phyloP scores from a whole-genome alignment of 1,140 invertebrate genomes.

The Choristoneura fumiferana region DNA sequence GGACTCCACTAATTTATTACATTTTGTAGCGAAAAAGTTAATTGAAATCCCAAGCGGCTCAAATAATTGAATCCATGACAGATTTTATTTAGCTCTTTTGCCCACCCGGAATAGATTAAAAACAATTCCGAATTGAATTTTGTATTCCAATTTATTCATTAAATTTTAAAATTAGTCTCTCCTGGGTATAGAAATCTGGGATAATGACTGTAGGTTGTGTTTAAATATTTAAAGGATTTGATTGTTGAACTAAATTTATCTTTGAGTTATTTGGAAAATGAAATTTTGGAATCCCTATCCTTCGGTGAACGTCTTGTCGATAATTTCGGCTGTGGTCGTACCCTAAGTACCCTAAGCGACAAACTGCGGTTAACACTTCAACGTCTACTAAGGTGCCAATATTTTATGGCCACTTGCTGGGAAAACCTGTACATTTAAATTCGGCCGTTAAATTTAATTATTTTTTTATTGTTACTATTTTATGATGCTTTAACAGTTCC shows the following conservation, averaged over 20 bases:
- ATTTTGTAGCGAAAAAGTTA: slow-evolving; percentile 7
- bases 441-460: too few relatives aligned
- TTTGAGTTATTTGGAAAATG: not conserved
- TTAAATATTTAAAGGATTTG: slow-evolving; percentile 1
- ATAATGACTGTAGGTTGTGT: slow-evolving; percentile 6
- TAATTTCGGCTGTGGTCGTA: too few relatives aligned
- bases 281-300: not conserved
- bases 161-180: slow-evolving; percentile 2
- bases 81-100: slow-evolving; percentile 13
- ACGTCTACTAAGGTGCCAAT: too few relatives aligned
- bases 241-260: not conserved
- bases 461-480: too few relatives aligned
- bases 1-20: slow-evolving; percentile 1
- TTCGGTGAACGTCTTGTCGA: too few relatives aligned
- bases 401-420: too few relatives aligned
- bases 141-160: slow-evolving; percentile 15
- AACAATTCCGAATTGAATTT: slow-evolving; percentile 12
- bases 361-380: too few relatives aligned
- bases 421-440: too few relatives aligned
- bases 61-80: slow-evolving; percentile 15
- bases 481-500: too few relatives aligned
- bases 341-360: too few relatives aligned
- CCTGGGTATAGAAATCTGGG: not conserved
- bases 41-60: not conserved
- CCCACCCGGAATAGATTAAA: not conserved